Evolutionary conservation across 2,797 vertebrate genomes (phyloP).

Genomic region (Steatocranus sp.): DNA sequence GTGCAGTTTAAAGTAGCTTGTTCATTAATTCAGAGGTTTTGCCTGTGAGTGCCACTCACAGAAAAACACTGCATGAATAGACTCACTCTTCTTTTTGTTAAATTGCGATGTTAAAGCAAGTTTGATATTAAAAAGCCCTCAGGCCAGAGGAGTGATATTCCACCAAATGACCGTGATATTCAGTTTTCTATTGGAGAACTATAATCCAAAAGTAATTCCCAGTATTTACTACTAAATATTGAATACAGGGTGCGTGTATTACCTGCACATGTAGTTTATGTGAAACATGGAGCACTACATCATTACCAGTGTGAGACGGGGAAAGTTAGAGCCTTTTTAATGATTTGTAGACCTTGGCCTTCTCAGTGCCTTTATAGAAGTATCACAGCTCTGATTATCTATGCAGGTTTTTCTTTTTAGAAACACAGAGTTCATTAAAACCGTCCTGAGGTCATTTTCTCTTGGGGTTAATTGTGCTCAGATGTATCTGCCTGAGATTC

Average conservation of each 20-base stretch:
- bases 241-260: background rate
- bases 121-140: background rate
- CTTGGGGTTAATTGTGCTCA: background rate
- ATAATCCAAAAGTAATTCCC: background rate
- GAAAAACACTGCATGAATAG: background rate
- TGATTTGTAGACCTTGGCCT: background rate
- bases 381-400: background rate
- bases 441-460: background rate
- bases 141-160: background rate
- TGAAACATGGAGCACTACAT: background rate
- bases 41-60: background rate
- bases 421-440: background rate
- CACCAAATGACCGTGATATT: fast-evolving
- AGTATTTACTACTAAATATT: background rate
- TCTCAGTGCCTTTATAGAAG: background rate
- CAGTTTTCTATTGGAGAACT: background rate
- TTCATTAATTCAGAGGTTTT: background rate
- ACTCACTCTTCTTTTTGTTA: background rate
- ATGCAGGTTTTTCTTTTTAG: background rate
- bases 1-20: background rate
- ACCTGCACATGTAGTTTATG: background rate
- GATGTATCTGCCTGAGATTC: background rate
- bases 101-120: background rate
- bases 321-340: background rate
- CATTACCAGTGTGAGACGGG: background rate